Evolutionary conservation across 2,113 vertebrate genomes (phyloP), one percentile per base, ranked within the genome.

Genomic region (Anoplopoma fimbria): DNA sequence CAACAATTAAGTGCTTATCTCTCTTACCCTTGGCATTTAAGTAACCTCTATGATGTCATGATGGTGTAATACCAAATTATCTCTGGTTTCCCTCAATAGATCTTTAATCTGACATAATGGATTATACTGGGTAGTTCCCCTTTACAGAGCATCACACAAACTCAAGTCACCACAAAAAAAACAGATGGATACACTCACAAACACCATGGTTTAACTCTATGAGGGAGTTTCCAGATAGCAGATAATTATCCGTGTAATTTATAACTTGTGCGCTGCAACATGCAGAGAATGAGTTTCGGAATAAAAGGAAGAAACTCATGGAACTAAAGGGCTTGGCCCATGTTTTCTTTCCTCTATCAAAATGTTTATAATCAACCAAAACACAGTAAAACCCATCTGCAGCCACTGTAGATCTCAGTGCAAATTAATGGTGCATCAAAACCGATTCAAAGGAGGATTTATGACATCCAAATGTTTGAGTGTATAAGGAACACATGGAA

Each of bases 361-460:
- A 84, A 89, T 85, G 70, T 81, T 84, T 83, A 83, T 74, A 53
- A 68, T 86, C 55, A 27, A 69, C 68, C 53, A 75, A 85, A 83
- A 75, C 77, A 73, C 76, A 51, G 45, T 83, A 58, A 84, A 61
- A 4, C 29, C 21, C 29, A 65, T 81, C 80, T 90, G 82, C 70
- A 87, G 84, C 84, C 87, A 86, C 82, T 85, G 88, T 76, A 77
- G 33, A 75, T 77, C 70, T 82, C n/a, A 57, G 77, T 76, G 60
- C 82, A 82, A 88, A 82, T 88, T 49, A 87, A 72, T 76, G 79
- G 68, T 25, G 55, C 86, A 75, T 82, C 81, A 69, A 89, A 90
- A 42, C 40, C 21, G 33, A 72, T 40, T 27, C 40, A 78, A 34
- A 51, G 61, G 40, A 69, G 84, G 60, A 87, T 87, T 91, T 86